A percentile compares a stretch with the other conserved stretches of the same genome.
These are phyloP conservation scores for Sylvia borin DNA, from an alignment of 2,797 vertebrate species.

Conservation along the genomic window DNA sequence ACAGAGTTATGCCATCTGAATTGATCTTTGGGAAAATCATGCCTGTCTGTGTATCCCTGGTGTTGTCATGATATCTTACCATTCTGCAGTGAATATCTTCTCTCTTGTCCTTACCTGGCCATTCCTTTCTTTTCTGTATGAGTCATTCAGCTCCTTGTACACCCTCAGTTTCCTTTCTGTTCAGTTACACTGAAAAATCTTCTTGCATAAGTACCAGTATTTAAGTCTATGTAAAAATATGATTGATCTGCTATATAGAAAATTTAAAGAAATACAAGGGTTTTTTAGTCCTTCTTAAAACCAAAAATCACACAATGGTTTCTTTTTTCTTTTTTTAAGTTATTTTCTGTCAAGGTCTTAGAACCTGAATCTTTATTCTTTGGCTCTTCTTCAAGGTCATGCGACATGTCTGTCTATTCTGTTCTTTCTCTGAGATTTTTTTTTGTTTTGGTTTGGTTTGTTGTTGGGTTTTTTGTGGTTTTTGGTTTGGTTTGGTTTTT, in stretches of 20 bases:
- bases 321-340: background rate
- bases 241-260: background rate
- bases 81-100: background rate
- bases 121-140: background rate
- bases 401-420: background rate
- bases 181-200: background rate
- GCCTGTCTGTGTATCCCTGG: background rate
- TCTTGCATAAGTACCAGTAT: background rate
- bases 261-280: background rate
- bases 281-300: background rate
- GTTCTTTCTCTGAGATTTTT: background rate
- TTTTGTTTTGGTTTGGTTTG: background rate
- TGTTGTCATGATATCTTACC: background rate
- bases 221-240: background rate
- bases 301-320: background rate
- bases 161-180: background rate
- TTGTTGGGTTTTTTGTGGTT: too few species aligned
- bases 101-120: background rate
- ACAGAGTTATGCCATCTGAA: background rate
- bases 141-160: background rate
- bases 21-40: background rate
- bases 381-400: background rate
- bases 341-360: background rate
- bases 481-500: too few species aligned
- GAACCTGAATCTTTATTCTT: background rate